These are phyloP conservation scores for Drosophila diplacantha DNA, from an alignment of 2,888 invertebrate genomes.

Conservation along the genomic window DNA sequence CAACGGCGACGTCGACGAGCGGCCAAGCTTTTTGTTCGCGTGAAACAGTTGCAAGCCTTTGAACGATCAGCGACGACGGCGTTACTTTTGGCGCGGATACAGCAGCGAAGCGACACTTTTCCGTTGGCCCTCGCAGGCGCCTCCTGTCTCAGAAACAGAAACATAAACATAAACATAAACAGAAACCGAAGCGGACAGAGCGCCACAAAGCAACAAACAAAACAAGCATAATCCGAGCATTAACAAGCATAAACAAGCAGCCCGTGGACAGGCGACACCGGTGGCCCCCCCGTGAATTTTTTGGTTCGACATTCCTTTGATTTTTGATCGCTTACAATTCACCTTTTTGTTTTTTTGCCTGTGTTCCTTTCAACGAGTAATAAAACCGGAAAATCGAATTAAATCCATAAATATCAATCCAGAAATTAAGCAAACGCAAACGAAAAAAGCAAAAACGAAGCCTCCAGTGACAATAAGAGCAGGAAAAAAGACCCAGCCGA, in stretches of 20 bases:
- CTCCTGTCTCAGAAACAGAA: slow-evolving; percentile 31
- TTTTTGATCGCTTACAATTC: slow-evolving; percentile 23
- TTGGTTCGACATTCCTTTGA: slow-evolving; percentile 35
- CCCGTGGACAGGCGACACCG: slow-evolving; percentile 8
- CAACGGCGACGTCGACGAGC: slow-evolving; percentile 51
- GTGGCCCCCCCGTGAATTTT: slow-evolving; percentile 21
- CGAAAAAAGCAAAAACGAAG: slow-evolving; percentile 5
- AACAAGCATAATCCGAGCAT: slow-evolving; percentile 5
- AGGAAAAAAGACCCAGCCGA: slow-evolving; percentile 23
- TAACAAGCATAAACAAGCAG: slow-evolving; percentile 13
- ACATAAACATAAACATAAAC: slow-evolving; percentile 16
- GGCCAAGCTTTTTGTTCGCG: slow-evolving; percentile 74
- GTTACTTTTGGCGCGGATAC: slow-evolving; percentile 75
- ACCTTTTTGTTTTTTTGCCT: slow-evolving; percentile 21
- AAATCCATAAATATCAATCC: slow-evolving; percentile 1
- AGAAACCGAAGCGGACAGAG: slow-evolving; percentile 1
- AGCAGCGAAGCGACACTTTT: slow-evolving; percentile 47
- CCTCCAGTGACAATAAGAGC: slow-evolving; percentile 24
- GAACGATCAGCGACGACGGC: slow-evolving; percentile 77
- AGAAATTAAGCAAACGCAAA: slow-evolving; percentile 2
- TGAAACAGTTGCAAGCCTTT: slow-evolving; percentile 77
- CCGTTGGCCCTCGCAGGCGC: slow-evolving; percentile 56
- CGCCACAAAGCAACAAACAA: slow-evolving; percentile 5
- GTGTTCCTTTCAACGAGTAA: slow-evolving; percentile 17
- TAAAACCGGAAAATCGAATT: neutral